Base-by-base conservation (phyloP, 2,888 invertebrate species). In the Acrocyrtus sp. region DNA sequence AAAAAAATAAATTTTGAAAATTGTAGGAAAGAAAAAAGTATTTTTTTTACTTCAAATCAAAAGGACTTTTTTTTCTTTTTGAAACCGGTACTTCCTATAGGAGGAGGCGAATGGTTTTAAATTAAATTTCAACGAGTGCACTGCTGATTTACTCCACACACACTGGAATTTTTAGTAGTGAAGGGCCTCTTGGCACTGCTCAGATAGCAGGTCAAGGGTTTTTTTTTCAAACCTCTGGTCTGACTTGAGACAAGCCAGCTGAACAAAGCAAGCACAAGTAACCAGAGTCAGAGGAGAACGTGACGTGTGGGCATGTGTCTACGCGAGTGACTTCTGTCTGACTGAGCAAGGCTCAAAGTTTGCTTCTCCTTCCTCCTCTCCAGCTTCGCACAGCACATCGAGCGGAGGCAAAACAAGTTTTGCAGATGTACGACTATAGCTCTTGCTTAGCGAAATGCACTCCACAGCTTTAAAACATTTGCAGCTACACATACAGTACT, bases 281-380 rank as follows among this genome's bases (percentile, higher is more conserved):
- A 41, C 15, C 50, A 41, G 57, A 72, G 63, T 57, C 63, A 21
- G 26, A 47, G 54, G 60, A 60, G 72, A 72, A 72, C 72, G 65
- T 72, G 60, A 72, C 72, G 66, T 66, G 66, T 51, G 72, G 72
- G 72, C 60, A 60, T 72, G 65, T 48, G 53, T 45, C 66, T 58
- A 60, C 58, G 72, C 58, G 58, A 72, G 56, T 39, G 72, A 45
- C 53, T 72, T 51, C 58, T 45, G 47, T 53, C 41, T 29, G 65
- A 72, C 72, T 72, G 72, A 56, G 19, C 43, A 34, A 69, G 63
- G 29, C 57, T 26, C 56, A 29, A 17, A 60, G 60, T 57, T 63
- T 65, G 29, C 58, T 66, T 60, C 72, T 72, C 45, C 58, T 72
- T 65, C 66, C 29, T 62, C 47, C 19, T 48, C 39, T 70, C 69